Evolutionary conservation across 1,140 invertebrate genomes (phyloP), one percentile per base, ranked within the genome.

Genomic region (Formica selysi): DNA sequence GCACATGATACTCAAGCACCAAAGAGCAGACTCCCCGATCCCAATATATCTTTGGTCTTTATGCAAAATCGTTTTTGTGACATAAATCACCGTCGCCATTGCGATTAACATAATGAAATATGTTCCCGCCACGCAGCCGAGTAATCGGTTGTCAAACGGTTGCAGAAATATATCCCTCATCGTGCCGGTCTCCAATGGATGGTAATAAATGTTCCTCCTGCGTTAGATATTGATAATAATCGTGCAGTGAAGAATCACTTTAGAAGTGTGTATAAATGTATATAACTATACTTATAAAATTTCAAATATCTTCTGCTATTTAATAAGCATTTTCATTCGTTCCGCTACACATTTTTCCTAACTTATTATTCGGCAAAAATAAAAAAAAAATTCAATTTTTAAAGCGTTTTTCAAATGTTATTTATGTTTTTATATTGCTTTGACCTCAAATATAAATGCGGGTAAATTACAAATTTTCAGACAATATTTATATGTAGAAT

Each of bases 181-280:
- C 11, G 95, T 95, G 10, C 96, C 95, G 3, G 95, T 96, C 76
- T 96, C 95, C 87, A 96, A 95, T 11, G 96, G 96, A 38, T 96
- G 95, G 62, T 96, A 96, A 87, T 96, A 97, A 87, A 97, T 96
- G 64, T 96, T 96, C 87, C 95, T 96, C 94, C 96, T 97, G 61
- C 0, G 90, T 29, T 19, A 13, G 44, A 73, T 73, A 22, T 70
- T n/a, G 4, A 44, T n/a, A 3, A 79, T 38, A 19, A 54, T 26
- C 1, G 16, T n/a, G 19, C 6, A 51, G 8, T 13, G n/a, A 13
- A 41, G 51, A 65, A 44, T 44, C 3, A 44, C 3, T 51, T 51
- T 51, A 51, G 11, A 74, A 74, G 1, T 41, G 61, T 76, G 0
- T 41, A 76, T 76, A 57, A 26, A 54, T n/a, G 16, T 51, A 54